phyloP scores from a whole-genome alignment of 1,140 invertebrate genomes.

The Manduca sexta region DNA sequence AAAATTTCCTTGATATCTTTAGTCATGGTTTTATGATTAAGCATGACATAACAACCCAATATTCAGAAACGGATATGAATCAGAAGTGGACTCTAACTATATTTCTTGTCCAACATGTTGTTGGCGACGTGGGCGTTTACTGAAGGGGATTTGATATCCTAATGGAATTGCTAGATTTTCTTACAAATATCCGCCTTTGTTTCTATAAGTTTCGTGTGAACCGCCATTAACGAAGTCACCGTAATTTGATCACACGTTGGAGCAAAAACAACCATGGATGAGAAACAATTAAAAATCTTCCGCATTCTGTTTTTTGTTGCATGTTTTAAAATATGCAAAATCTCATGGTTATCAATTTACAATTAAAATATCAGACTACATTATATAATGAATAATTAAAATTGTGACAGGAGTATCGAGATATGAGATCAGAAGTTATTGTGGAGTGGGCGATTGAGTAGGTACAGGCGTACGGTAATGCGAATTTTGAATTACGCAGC shows the following conservation, averaged over 20 bases:
- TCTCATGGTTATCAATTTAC: slow-evolving; percentile 24
- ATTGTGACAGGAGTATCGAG: slow-evolving; percentile 34
- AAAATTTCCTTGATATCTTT: too few relatives aligned
- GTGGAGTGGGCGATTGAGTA: slow-evolving; percentile 9
- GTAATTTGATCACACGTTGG: slow-evolving; percentile 2
- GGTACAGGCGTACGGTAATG: slow-evolving; percentile 5
- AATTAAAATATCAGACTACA: slow-evolving; percentile 37
- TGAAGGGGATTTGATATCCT: too few relatives aligned
- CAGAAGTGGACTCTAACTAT: too few relatives aligned
- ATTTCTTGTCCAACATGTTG: too few relatives aligned
- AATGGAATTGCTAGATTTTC: too few relatives aligned
- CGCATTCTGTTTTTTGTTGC: slow-evolving; percentile 6
- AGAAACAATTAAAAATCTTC: slow-evolving; percentile 16
- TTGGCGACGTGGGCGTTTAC: too few relatives aligned
- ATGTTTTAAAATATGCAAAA: neutral
- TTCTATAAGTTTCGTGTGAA: neutral
- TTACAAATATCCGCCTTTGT: too few relatives aligned
- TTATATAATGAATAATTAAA: slow-evolving; percentile 34
- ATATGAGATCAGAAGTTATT: slow-evolving; percentile 42
- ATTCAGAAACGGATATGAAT: too few relatives aligned
- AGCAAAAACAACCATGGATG: slow-evolving; percentile 7
- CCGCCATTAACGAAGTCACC: neutral
- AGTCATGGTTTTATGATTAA: too few relatives aligned
- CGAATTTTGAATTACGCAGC: slow-evolving; percentile 8
- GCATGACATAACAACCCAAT: too few relatives aligned